Conservation (phyloP, 2,888 invertebrate species). For the Sphecodes monilicornis region DNA sequence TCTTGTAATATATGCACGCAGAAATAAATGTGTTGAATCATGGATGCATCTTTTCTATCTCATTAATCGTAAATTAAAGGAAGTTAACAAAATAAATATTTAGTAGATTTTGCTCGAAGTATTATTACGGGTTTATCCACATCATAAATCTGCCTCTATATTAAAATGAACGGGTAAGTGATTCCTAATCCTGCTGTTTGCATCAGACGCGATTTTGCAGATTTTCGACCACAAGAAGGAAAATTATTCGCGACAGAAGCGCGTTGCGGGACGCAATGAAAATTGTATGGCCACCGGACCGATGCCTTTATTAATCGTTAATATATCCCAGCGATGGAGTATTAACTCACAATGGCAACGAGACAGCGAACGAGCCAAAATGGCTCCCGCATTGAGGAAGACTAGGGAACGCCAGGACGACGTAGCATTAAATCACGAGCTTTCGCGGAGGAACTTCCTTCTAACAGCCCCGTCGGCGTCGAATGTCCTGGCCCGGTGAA, state of each 20-base stretch:
- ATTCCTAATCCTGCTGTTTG: too few relatives aligned
- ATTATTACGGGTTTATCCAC: too few relatives aligned
- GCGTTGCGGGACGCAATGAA: neutral
- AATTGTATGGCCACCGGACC: neutral
- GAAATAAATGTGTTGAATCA: too few relatives aligned
- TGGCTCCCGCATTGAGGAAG: neutral
- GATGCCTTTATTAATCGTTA: neutral
- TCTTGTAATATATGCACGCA: too few relatives aligned
- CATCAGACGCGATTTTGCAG: too few relatives aligned
- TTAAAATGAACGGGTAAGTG: too few relatives aligned
- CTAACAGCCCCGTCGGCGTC: conserved; percentile 24
- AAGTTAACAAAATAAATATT: too few relatives aligned
- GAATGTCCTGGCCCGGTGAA: conserved; percentile 22
- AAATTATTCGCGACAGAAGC: neutral
- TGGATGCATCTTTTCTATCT: too few relatives aligned
- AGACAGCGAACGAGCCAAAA: neutral
- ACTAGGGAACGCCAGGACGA: neutral
- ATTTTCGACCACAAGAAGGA: neutral
- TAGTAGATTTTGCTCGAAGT: too few relatives aligned
- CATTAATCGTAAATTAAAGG: too few relatives aligned
- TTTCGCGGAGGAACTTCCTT: conserved; percentile 11
- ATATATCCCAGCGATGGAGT: neutral
- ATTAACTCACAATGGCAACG: neutral
- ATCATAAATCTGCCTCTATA: too few relatives aligned
- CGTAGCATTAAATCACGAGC: neutral